These are phyloP conservation scores for Drosophila tsacasi DNA, from an alignment of 1,140 invertebrate species.

Conservation along the genomic window DNA sequence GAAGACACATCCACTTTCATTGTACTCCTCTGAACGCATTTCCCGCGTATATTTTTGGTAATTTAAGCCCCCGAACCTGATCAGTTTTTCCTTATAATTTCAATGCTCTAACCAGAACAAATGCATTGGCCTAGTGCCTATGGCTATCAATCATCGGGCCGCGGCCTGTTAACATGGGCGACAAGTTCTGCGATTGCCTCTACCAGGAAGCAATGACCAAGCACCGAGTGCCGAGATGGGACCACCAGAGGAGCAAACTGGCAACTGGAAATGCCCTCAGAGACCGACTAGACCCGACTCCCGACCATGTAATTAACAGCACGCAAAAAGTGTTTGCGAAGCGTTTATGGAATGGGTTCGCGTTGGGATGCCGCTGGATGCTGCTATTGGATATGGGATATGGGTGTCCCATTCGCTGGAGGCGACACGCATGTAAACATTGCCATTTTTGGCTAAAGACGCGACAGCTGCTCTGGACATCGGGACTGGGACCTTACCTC, in stretches of 20 bases:
- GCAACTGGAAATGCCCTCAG: slow-evolving; percentile 64
- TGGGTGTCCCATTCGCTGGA: slow-evolving; percentile 50
- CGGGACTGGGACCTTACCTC: slow-evolving; percentile 14
- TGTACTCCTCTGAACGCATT: rapidly evolving
- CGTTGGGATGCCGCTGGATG: slow-evolving; percentile 23
- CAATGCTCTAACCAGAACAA: not conserved
- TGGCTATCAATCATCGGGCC: slow-evolving; percentile 73
- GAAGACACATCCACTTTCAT: rapidly evolving
- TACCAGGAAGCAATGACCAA: slow-evolving; percentile 81
- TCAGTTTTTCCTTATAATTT: slow-evolving; percentile 10
- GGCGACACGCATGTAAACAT: slow-evolving; percentile 83
- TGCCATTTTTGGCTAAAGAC: slow-evolving; percentile 83
- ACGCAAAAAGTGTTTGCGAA: slow-evolving; percentile 81
- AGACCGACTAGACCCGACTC: slow-evolving; percentile 68
- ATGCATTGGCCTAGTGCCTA: slow-evolving; percentile 52
- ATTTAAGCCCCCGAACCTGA: not conserved
- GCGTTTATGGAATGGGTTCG: slow-evolving; percentile 68
- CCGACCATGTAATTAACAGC: slow-evolving; percentile 79
- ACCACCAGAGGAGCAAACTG: slow-evolving; percentile 68
- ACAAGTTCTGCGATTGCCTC: slow-evolving; percentile 68
- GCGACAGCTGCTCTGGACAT: slow-evolving; percentile 64
- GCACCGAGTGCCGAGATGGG: slow-evolving; percentile 46
- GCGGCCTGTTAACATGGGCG: slow-evolving; percentile 71
- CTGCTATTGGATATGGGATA: slow-evolving; percentile 36
- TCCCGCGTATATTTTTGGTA: not conserved